Base-by-base conservation (phyloP, 2,888 invertebrate species). In the Euclidia mi region DNA sequence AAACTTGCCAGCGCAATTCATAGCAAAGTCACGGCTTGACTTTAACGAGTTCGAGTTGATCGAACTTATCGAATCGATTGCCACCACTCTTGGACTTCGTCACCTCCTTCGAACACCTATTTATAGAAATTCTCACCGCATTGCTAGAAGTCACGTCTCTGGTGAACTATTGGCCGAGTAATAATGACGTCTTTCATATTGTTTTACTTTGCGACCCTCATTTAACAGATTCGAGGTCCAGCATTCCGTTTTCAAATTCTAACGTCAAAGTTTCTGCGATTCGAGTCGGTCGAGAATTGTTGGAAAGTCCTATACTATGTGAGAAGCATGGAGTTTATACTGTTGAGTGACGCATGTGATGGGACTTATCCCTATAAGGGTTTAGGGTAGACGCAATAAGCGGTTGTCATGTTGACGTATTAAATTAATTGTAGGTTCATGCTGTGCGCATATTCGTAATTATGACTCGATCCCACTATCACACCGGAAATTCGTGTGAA, bases 1-100 rank as follows among this genome's bases (percentile, higher is more conserved):
- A 2, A 50, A 48, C 42, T 59, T 59, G 34, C 45, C 20, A 55
- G 41, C 56, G 51, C 44, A 53, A 69, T 65, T 64, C 55, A 58
- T 45, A 59, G 40, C 55, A 29, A 65, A 78, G 72, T 66, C 55
- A 45, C 46, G 29, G 57, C 50, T 44, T 32, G 69, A 74, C 63
- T 75, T 77, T 69, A 78, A 70, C 76, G 72, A 81, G 69, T 63
- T 76, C 64, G 60, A 75, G 71, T 82, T 75, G 65, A 76, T 77
- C 59, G 68, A 77, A 79, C 69, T 79, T 73, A 66, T 69, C 63
- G 49, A 74, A 75, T 66, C 76, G 65, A 66, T 55, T 68, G 67
- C 63, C 66, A 69, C 76, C 57, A 75, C 68, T 72, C 59, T 65
- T 69, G 56, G 55, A 66, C 57, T 62, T 58, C 63, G 59, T 37